Evolutionary conservation across 2,113 vertebrate species (phyloP), one percentile per base, ranked within the genome.

Genomic region (Riparia riparia): DNA sequence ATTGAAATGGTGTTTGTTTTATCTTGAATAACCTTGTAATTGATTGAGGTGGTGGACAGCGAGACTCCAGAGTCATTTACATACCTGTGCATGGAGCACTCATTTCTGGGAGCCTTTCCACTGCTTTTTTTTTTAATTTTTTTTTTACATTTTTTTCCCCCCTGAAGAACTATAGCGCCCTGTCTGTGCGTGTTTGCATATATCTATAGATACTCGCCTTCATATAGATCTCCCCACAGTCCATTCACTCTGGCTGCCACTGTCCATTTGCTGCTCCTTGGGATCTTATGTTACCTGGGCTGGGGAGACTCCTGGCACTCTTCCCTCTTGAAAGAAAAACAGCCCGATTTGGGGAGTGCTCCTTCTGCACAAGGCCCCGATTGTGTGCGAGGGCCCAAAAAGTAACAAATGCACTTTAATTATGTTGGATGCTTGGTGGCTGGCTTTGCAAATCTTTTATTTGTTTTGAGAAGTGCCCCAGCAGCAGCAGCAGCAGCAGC

Each of bases 361-460:
- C 89, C 82, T 97, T 69, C 90, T 87, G 80, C 77, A 98, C 98
- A 98, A 98, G 98, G 98, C 97, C 96, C 80, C 74, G 92, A 98
- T 98, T 98, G 98, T 98, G 95, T 83, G 88, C 49, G 74, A 92
- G 96, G 77, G 95, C 96, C 74, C 95, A 91, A 96, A 97, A 96
- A 98, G 98, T 98, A 98, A 98, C 98, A 98, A 98, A 98, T 97
- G 97, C 97, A 96, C 92, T 97, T 98, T 98, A 98, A 98, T 98
- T 98, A 98, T 96, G 29, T 96, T 94, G 97, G 97, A 98, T 97
- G 98, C 97, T 98, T 97, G 96, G 96, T 98, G 98, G 97, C 97
- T 98, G 95, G 80, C 96, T 98, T 98, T 96, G 97, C 98, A 98
- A 98, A 98, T 97, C 97, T 97, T 98, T 98, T 98, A 98, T 98